Evolutionary conservation across 2,797 vertebrate species (phyloP), one percentile per base, ranked within the genome.

Genomic region (Lutra lutra): DNA sequence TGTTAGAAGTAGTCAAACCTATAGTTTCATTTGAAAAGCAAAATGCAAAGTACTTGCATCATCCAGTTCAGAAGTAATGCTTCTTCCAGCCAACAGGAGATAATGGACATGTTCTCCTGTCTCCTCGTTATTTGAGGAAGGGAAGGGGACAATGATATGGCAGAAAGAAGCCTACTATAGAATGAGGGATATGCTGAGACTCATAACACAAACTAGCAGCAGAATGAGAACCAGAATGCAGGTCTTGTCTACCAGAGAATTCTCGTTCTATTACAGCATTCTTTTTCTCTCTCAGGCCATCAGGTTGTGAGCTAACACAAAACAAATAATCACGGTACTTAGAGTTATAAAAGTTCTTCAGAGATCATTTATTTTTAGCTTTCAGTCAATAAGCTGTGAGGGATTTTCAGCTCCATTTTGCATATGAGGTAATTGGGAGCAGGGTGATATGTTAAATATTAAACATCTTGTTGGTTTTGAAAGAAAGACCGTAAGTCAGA

Each of bases 381-480:
- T 38, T 89, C 13, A n/a, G 40, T 72, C 86, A 96, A 86, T 88
- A 95, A 95, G 32, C 54, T 88, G 23, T 94, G 77, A 96, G 88
- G 38, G 64, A 88, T 88, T 96, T 92, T 70, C 84, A 91, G 54
- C 38, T 97, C 70, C 75, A 70, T 89, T 97, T 96, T 96, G 79
- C 12, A 84, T 38, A 78, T 89, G 92, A 89, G 48, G 48, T 79
- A 94, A 92, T 51, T 94, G 48, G 64, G 73, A 92, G 88, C 18
- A 78, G 86, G 51, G 70, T 84, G 35, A 93, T 94, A 94, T 62
- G 60, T 94, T 56, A 96, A 38, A 92, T 95, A 92, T 86, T 96
- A 95, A 95, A 96, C 32, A 94, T 83, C 32, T 68, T 82, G 77
- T 66, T 68, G 18, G 15, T 90, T 95, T 92, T 79, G 56, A 87